Evolutionary conservation across 2,797 vertebrate genomes (phyloP).

Genomic region (Arnoldichthys spilopterus): DNA sequence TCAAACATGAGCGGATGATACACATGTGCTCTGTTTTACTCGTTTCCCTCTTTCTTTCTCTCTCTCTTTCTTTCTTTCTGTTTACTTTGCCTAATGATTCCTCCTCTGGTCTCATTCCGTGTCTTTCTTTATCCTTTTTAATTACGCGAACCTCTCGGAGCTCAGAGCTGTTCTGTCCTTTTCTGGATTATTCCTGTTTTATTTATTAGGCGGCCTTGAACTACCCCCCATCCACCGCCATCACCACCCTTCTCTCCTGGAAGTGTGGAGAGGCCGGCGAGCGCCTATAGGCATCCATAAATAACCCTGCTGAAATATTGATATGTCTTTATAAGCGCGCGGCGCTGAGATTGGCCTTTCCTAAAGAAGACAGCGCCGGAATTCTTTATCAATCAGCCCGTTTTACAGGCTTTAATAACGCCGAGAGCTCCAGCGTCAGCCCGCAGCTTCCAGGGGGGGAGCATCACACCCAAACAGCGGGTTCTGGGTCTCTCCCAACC

Average conservation of each 20-base stretch:
- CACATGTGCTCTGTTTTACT: too few relatives aligned
- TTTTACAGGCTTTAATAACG: constrained; percentile 13
- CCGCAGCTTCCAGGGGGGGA: not conserved
- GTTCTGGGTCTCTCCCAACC: too few relatives aligned
- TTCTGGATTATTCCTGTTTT: not conserved
- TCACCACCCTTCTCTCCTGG: not conserved
- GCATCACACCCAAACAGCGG: too few relatives aligned
- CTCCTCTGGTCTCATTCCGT: too few relatives aligned
- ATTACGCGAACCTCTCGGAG: too few relatives aligned
- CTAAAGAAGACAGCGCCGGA: constrained; percentile 23
- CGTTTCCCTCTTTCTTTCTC: too few relatives aligned
- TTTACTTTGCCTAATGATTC: too few relatives aligned
- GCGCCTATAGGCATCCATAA: constrained; percentile 54
- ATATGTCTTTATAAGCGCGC: constrained; percentile 57
- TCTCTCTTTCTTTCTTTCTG: too few relatives aligned
- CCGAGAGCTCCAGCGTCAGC: not conserved
- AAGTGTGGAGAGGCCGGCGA: constrained; percentile 40
- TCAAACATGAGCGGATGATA: too few relatives aligned
- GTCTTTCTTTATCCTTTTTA: too few relatives aligned
- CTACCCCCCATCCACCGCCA: not conserved
- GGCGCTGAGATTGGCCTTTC: constrained; percentile 18
- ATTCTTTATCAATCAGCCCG: constrained; percentile 26
- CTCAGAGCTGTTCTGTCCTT: too few relatives aligned
- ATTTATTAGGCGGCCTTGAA: not conserved
- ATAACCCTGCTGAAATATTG: constrained; percentile 64